Evolutionary conservation across 2,888 invertebrate genomes (phyloP).

Genomic region (Dryobotodes eremita): DNA sequence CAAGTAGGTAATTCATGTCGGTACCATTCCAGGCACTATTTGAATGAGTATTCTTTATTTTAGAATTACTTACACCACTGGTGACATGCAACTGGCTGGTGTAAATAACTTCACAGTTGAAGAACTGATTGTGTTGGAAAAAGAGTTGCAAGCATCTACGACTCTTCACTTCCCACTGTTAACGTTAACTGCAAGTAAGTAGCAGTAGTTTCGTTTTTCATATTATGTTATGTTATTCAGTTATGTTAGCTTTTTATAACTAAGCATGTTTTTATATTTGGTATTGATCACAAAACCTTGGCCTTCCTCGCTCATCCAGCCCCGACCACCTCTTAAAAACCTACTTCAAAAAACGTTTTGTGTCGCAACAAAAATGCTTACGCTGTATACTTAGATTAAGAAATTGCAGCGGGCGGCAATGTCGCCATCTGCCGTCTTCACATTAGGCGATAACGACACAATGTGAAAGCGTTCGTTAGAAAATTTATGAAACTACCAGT

Average conservation of each 20-base stretch:
- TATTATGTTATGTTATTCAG: too few relatives aligned
- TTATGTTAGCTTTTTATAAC: neutral
- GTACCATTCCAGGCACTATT: too few relatives aligned
- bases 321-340: too few relatives aligned
- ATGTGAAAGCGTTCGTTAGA: too few relatives aligned
- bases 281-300: neutral
- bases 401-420: too few relatives aligned
- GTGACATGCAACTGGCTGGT: conserved; percentile 71
- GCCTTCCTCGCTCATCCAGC: neutral
- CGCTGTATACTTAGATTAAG: too few relatives aligned
- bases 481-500: too few relatives aligned
- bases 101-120: conserved; percentile 71
- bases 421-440: too few relatives aligned
- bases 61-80: conserved; percentile 72
- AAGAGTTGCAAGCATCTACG: conserved; percentile 64
- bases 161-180: conserved; percentile 68
- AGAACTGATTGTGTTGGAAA: conserved; percentile 63
- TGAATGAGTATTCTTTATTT: neutral
- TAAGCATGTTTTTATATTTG: neutral
- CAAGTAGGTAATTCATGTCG: neutral
- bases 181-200: conserved; percentile 70
- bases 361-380: neutral
- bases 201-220: neutral
- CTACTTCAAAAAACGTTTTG: neutral
- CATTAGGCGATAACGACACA: too few relatives aligned